phyloP scores from a whole-genome alignment of 53 echinoderm and acorn worm species.

The Paracentrotus lividus region DNA sequence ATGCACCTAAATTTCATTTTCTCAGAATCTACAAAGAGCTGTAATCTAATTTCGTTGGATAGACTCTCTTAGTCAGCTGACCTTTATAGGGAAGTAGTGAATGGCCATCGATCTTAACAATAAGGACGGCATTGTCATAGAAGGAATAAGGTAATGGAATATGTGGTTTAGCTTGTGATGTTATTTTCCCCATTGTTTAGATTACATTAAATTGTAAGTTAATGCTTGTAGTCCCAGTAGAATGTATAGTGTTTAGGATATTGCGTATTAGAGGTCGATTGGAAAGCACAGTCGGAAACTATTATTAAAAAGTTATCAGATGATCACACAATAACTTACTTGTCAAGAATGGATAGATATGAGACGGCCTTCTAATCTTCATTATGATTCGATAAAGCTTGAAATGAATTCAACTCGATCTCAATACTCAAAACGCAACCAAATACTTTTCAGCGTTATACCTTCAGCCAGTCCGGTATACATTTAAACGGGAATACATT shows the following conservation, averaged over 20 bases:
- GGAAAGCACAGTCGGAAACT: not conserved
- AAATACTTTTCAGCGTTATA: not conserved
- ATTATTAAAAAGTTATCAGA: constrained; percentile 5
- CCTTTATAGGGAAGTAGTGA: not conserved
- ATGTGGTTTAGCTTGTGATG: not conserved
- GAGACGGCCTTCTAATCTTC: not conserved
- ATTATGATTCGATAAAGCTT: not conserved
- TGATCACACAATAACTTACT: no score
- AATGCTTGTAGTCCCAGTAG: not conserved
- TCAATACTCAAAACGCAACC: not conserved
- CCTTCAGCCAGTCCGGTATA: not conserved
- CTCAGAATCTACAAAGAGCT: not conserved
- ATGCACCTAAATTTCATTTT: not conserved
- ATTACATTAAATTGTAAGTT: not conserved
- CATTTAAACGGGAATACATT: not conserved
- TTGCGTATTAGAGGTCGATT: not conserved
- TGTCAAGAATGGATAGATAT: not conserved
- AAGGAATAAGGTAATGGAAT: not conserved
- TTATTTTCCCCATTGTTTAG: not conserved
- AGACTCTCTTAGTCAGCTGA: not conserved
- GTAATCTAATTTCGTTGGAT: not conserved
- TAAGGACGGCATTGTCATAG: not conserved
- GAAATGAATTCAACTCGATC: not conserved
- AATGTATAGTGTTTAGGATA: not conserved
- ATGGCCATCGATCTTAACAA: not conserved